phyloP scores from a whole-genome alignment of 1,140 invertebrate genomes.

The Adelges cooleyi region DNA sequence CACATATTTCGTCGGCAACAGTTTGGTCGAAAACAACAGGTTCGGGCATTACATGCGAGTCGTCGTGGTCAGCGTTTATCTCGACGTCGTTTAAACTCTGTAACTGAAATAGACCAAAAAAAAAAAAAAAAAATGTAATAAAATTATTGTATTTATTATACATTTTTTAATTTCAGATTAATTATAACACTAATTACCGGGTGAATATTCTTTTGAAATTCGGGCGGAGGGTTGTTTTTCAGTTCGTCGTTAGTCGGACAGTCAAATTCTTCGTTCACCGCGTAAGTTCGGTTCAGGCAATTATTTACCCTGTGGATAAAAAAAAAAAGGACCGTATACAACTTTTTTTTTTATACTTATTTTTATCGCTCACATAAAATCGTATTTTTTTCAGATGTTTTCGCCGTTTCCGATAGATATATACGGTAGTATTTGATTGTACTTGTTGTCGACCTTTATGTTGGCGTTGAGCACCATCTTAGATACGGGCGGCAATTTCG shows the following conservation, averaged over 20 bases:
- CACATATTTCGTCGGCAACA: not conserved
- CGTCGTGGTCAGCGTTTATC: too few species aligned
- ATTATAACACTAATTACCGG: not conserved
- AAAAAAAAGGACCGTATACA: too few species aligned
- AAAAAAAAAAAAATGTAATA: too few species aligned
- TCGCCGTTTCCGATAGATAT: conserved; percentile 7
- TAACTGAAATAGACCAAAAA: too few species aligned
- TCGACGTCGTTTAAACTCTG: too few species aligned
- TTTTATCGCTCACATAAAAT: not conserved
- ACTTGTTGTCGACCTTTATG: conserved; percentile 13
- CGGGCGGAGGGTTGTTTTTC: not conserved
- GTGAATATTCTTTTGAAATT: not conserved
- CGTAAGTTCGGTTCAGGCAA: conserved; percentile 6
- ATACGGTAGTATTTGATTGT: conserved; percentile 1
- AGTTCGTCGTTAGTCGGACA: not conserved
- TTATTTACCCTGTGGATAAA: not conserved
- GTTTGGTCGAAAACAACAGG: conserved; percentile 10
- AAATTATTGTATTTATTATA: too few species aligned
- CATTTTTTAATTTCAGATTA: too few species aligned
- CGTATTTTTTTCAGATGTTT: conserved; percentile 21
- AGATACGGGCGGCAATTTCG: not conserved
- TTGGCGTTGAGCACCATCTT: conserved; percentile 13
- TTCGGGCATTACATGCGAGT: not conserved
- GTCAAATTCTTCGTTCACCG: conserved; percentile 21
- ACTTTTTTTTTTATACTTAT: too few species aligned